Evolutionary conservation across 2,888 invertebrate species (phyloP), one percentile per base, ranked within the genome.

Genomic region (Kryphioiulus occultus): DNA sequence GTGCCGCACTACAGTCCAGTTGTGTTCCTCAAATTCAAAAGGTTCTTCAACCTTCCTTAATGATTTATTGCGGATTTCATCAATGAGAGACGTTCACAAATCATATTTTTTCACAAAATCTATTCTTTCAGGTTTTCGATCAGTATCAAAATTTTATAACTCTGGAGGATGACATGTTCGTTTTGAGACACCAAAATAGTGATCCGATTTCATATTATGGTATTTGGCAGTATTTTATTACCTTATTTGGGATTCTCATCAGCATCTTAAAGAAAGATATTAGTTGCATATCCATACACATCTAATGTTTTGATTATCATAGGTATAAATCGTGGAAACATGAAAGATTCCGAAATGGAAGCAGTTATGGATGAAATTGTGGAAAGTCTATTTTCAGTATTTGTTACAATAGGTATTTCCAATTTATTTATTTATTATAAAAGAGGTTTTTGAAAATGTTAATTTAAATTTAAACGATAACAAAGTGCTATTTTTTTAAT

Each of bases 91-190:
- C 78, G 47, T n/a, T 85, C 44, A 87, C 10, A 53, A 53, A 59
- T 39, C 0, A 44, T n/a, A n/a, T n/a, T n/a, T n/a, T n/a, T n/a
- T n/a, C n/a, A n/a, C n/a, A n/a, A n/a, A n/a, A n/a, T n/a, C n/a
- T 22, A 22, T 59, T 22, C 22, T 44, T n/a, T 0, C 15, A 95
- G 95, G 94, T 99, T 19, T 99, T 95, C 93, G 99, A 99, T 92
- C 99, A 99, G 92, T 99, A 99, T 93, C 94, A 99, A 87, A 99
- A 99, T 93, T 99, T 99, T 91, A 98, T 99, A 90, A 96, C 97
- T 85, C 93, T 99, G 89, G 99, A 99, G 93, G 98, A 99, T 92
- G 99, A 99, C 92, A 94, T 99, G 92, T 99, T 99, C 92, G 95
- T 97, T 87, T 93, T 99, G 91, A 95, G 97, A 91, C 97, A 99